Conservation (phyloP, 2,797 vertebrate species). For the Phrynocephalus forsythii region DNA sequence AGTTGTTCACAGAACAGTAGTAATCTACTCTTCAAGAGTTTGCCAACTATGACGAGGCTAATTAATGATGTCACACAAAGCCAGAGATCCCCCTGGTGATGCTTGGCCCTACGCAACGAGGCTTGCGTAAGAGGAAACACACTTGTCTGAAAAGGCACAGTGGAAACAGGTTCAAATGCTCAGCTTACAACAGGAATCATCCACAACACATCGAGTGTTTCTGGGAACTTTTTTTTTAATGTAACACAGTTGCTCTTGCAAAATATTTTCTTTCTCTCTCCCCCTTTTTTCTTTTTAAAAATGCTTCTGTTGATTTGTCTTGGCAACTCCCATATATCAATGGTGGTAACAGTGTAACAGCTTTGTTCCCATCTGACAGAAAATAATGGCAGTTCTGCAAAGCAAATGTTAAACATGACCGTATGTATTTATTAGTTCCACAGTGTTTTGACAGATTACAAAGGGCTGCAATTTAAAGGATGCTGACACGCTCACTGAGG, state of each 20-base stretch:
- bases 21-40: constrained; percentile 82
- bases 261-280: constrained; percentile 54
- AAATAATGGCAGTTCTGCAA: constrained; percentile 86
- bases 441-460: constrained; percentile 85
- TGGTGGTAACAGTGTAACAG: constrained; percentile 85
- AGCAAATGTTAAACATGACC: constrained; percentile 85
- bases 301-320: constrained; percentile 86
- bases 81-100: constrained; percentile 48
- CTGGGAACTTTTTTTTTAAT: constrained; percentile 83
- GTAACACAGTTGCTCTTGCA: constrained; percentile 84
- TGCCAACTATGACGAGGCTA: constrained; percentile 69
- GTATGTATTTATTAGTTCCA: constrained; percentile 86
- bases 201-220: constrained; percentile 84
- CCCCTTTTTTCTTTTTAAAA: constrained; percentile 45
- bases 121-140: constrained; percentile 76
- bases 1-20: constrained; percentile 84
- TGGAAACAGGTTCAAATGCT: constrained; percentile 84
- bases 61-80: constrained; percentile 57
- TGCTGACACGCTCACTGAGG: constrained; percentile 95
- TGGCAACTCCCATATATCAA: constrained; percentile 83
- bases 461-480: constrained; percentile 86
- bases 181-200: constrained; percentile 81
- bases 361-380: constrained; percentile 85
- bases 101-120: constrained; percentile 72
- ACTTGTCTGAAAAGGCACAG: constrained; percentile 81